A percentile compares a stretch with the other conserved stretches of the same genome.
Evolutionary conservation across 2,888 invertebrate genomes (phyloP).

Genomic region (Platycheirus rosarum): DNA sequence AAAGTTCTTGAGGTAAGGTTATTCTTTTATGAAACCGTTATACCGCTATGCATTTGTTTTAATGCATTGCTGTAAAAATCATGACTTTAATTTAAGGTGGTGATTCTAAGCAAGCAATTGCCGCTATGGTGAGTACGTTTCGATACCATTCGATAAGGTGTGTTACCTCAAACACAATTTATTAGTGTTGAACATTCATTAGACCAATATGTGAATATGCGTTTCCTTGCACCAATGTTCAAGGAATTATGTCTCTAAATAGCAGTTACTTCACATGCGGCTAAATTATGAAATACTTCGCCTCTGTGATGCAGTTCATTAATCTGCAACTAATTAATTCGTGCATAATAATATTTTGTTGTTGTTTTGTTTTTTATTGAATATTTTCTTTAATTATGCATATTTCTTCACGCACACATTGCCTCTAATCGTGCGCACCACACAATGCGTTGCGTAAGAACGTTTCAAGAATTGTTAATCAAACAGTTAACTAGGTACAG

Average conservation of each 20-base stretch:
- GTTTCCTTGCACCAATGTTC: not conserved
- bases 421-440: constrained; percentile 7
- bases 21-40: no score
- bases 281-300: constrained; percentile 29
- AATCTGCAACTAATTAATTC: constrained; percentile 68
- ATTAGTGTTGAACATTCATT: no score
- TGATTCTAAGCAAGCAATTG: no score
- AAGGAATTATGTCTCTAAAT: not conserved
- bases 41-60: no score
- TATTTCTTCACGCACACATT: constrained; percentile 32
- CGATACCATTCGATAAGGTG: no score
- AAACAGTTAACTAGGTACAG: constrained; percentile 50
- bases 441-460: constrained; percentile 37
- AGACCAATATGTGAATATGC: no score
- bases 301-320: constrained; percentile 54
- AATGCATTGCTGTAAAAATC: no score
- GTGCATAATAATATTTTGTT: constrained; percentile 20
- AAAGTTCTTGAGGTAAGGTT: no score
- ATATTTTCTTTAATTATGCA: constrained; percentile 29
- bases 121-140: no score
- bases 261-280: not conserved
- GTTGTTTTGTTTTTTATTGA: constrained; percentile 39
- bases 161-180: no score
- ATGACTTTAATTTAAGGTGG: no score
- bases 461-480: constrained; percentile 61